Conservation (phyloP, 2,113 vertebrate genomes). For the Dryoscopus gambensis region DNA sequence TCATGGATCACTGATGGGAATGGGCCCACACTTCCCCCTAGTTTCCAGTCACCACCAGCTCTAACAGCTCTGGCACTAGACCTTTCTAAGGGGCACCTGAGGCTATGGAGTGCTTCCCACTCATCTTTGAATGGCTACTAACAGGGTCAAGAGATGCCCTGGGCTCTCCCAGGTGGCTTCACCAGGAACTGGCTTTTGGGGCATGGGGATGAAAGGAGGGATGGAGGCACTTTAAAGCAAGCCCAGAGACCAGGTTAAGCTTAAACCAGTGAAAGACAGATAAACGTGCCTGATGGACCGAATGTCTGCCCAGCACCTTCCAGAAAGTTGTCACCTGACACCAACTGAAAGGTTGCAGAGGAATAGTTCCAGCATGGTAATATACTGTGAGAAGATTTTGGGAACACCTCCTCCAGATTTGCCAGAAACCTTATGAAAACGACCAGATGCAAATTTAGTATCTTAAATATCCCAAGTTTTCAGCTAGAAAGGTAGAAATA, state of each 20-base stretch:
- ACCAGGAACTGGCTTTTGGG: not conserved
- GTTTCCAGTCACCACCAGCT: not conserved
- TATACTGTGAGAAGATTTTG: not conserved
- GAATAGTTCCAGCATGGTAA: not conserved
- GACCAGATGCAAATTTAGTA: not conserved
- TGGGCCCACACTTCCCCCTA: no score
- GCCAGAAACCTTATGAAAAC: not conserved
- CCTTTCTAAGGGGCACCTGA: not conserved
- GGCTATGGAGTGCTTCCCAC: not conserved
- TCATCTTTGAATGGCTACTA: not conserved
- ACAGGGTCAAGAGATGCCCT: not conserved
- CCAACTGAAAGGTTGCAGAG: not conserved
- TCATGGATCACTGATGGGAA: not conserved
- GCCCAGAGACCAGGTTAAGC: not conserved
- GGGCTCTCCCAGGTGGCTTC: not conserved
- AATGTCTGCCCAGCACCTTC: not conserved
- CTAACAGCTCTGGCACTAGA: not conserved
- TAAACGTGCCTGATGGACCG: rapidly evolving
- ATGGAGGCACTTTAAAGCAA: not conserved
- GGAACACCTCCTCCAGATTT: not conserved
- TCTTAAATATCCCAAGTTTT: not conserved
- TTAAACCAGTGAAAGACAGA: not conserved
- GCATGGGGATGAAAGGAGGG: not conserved
- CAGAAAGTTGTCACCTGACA: not conserved
- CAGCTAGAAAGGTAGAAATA: not conserved